Evolutionary conservation across 1,140 invertebrate genomes (phyloP).

Genomic region (Drosophila sulfurigaster): DNA sequence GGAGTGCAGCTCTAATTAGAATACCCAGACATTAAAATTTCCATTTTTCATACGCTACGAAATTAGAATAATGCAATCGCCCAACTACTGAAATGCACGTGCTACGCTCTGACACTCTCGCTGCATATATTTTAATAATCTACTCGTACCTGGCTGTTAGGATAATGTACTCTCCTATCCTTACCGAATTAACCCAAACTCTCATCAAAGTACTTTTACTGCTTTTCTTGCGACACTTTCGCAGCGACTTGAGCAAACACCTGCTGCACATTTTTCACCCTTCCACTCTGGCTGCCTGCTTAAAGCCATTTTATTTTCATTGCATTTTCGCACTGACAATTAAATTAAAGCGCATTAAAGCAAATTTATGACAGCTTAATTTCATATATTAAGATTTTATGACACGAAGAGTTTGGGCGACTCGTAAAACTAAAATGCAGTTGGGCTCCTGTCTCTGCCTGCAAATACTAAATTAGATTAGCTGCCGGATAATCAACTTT

Average conservation of each 20-base stretch:
- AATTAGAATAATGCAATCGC: slow-evolving; percentile 43
- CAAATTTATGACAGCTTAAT: slow-evolving; percentile 83
- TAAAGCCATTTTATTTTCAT: slow-evolving; percentile 72
- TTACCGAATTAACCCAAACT: slow-evolving; percentile 11
- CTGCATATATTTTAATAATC: slow-evolving; percentile 77
- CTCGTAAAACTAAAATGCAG: slow-evolving; percentile 49
- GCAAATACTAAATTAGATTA: slow-evolving; percentile 52
- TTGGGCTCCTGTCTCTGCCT: slow-evolving; percentile 11
- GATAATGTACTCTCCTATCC: slow-evolving; percentile 62
- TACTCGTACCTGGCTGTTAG: slow-evolving; percentile 21
- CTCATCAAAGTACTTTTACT: slow-evolving; percentile 38
- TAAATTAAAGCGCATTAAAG: slow-evolving; percentile 82
- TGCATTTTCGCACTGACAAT: slow-evolving; percentile 72
- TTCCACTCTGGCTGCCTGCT: slow-evolving; percentile 13
- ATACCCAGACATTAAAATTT: slow-evolving; percentile 57
- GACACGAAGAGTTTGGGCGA: slow-evolving; percentile 18
- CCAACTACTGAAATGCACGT: slow-evolving; percentile 25
- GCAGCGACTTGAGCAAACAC: slow-evolving; percentile 38
- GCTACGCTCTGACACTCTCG: not conserved
- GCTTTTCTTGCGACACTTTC: slow-evolving; percentile 45
- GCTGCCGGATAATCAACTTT: slow-evolving; percentile 64
- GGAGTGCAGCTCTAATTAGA: slow-evolving; percentile 77
- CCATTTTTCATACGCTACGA: slow-evolving; percentile 63
- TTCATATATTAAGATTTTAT: slow-evolving; percentile 84
- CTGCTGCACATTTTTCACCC: slow-evolving; percentile 42